These are phyloP conservation scores for Tetragonula clypearis DNA, from an alignment of 1,140 invertebrate genomes.

Conservation along the genomic window DNA sequence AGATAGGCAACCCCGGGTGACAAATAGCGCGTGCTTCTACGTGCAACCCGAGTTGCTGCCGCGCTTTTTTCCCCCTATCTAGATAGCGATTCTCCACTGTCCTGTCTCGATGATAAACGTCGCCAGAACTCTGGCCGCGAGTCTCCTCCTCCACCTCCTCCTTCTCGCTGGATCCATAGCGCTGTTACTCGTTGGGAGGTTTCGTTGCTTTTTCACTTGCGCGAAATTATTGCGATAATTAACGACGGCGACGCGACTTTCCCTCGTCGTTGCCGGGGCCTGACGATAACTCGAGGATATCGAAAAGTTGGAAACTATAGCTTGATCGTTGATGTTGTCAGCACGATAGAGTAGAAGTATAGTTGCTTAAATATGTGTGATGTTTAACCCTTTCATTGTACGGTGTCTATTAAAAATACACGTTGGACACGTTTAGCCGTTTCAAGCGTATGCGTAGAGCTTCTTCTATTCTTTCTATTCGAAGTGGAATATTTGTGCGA, in stretches of 20 bases:
- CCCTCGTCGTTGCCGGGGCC: background rate
- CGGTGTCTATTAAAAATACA: too few species aligned
- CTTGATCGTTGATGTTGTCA: background rate
- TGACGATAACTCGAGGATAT: background rate
- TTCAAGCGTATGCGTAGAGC: too few species aligned
- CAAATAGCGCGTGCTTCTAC: conserved; percentile 67
- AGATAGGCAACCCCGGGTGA: conserved; percentile 64
- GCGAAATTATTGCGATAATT: conserved; percentile 20
- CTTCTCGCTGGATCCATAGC: conserved; percentile 1
- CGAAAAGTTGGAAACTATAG: background rate
- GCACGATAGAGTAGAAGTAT: too few species aligned
- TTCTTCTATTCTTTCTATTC: too few species aligned
- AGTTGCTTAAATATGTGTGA: too few species aligned
- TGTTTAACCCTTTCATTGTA: too few species aligned
- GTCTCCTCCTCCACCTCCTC: background rate
- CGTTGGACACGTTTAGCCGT: too few species aligned
- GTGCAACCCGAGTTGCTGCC: conserved; percentile 57
- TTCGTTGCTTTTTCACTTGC: background rate
- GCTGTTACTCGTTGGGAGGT: conserved; percentile 30
- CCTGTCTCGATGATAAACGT: conserved; percentile 68
- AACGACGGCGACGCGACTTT: background rate
- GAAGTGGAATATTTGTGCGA: too few species aligned
- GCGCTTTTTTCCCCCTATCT: conserved; percentile 51
- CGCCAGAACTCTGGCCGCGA: conserved; percentile 4
- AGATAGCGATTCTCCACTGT: conserved; percentile 67